Evolutionary conservation across 1,140 invertebrate species (phyloP), one percentile per base, ranked within the genome.

Genomic region (Archivesica marissinica): DNA sequence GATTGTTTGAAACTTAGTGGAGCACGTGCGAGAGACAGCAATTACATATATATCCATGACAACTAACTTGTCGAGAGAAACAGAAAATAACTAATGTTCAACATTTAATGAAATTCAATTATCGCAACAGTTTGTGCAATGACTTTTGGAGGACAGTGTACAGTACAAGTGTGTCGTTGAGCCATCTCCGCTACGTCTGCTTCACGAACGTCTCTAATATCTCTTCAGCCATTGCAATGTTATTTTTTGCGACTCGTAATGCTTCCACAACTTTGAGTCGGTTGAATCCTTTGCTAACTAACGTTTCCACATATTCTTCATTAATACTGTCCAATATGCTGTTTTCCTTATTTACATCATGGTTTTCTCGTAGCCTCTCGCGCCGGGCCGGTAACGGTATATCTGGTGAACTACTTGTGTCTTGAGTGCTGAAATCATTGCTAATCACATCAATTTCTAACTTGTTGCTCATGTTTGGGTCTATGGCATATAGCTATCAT

Each of bases 201-300:
- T 90, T 90, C 17, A 93, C 97, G 94, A 99, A 99, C 93, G 98
- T 97, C 93, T 98, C 97, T 88, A 99, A 95, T 94, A 99, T 99
- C 94, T 98, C 97, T 94, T 97, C 97, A 35, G 98, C 98, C 98
- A 99, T 98, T 93, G 97, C 97, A 41, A 98, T 95, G 94, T 99
- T 97, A 93, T 99, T 99, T 76, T 97, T 95, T 0, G 97, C 97
- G 77, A 99, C 98, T 72, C 97, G 96, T 83, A 99, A 95, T 9
- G 98, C 98, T 88, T 97, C 95, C 50, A 98, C 97, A 0, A 98
- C 98, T 52, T 97, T 96, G 89, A 98, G 97, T 91, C 97, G 97
- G 3, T 97, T 96, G 91, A 98, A 98, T 1, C 98, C 98, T 90
- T 98, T 97, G 28, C 96, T 96, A 38, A 98, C 97, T 56, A 99